phyloP scores from a whole-genome alignment of 2,797 vertebrate genomes.

The Acanthopagrus latus region DNA sequence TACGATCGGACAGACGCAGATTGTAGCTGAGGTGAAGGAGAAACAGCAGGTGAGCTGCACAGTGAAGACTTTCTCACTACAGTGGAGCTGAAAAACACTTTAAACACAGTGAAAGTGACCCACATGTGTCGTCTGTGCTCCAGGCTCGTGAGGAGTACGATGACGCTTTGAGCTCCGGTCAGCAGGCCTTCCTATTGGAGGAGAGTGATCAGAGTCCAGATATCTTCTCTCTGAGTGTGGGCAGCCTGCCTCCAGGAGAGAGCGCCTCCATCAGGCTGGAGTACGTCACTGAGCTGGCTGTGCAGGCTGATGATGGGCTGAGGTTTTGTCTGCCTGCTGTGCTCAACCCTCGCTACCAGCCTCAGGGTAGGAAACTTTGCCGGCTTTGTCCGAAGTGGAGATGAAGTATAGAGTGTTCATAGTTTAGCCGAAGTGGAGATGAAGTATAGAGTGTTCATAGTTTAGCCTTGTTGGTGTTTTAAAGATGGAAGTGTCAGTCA shows the following conservation, averaged over 20 bases:
- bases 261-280: slow-evolving; percentile 85
- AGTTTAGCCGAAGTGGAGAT: too few species aligned
- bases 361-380: slow-evolving; percentile 73
- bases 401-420: too few species aligned
- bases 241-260: slow-evolving; percentile 85
- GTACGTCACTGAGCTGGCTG: slow-evolving; percentile 86
- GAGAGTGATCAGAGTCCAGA: slow-evolving; percentile 85
- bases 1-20: slow-evolving; percentile 82
- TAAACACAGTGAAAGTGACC: not conserved
- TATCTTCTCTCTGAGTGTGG: slow-evolving; percentile 83
- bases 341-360: slow-evolving; percentile 88
- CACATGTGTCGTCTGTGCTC: slow-evolving; percentile 12
- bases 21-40: slow-evolving; percentile 87
- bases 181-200: slow-evolving; percentile 85
- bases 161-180: slow-evolving; percentile 80
- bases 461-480: too few species aligned
- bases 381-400: too few species aligned
- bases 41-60: slow-evolving; percentile 81
- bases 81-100: not conserved
- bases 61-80: not conserved
- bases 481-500: too few species aligned
- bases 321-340: slow-evolving; percentile 87
- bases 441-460: too few species aligned
- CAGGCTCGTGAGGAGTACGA: slow-evolving; percentile 81
- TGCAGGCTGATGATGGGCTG: slow-evolving; percentile 85